Evolutionary conservation across 1,140 invertebrate genomes (phyloP), one percentile per base, ranked within the genome.

Genomic region (Liolophura sinensis): DNA sequence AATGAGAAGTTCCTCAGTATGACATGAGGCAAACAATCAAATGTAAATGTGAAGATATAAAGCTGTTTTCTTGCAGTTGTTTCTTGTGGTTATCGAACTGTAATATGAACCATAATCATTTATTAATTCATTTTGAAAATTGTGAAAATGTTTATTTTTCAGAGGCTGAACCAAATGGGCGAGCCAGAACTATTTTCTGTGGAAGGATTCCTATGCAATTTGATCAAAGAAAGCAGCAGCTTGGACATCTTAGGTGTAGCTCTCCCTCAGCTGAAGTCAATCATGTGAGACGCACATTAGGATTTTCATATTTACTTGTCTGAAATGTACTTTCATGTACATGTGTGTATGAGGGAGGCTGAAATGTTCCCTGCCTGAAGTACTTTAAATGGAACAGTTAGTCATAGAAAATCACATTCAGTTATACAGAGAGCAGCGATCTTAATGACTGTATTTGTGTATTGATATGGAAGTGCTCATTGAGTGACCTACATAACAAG

Each of bases 181-280:
- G 95, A 97, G 83, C 93, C 93, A 22, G 92, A 94, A 14, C 91
- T 95, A 86, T 96, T 98, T 82, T 94, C 93, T 0, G 85, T 96
- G 65, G 93, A 97, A 74, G 89, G 91, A 74, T 84, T 97, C 24
- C 83, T 97, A 7, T 88, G 95, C 58, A 89, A 90, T 56, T 89
- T 96, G 67, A 90, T 91, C 15, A 89, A 88, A 54, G 93, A 95
- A 82, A 77, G 86, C 16, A 86, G 89, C 70, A 88, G 89, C 40
- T 87, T 89, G 18, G 89, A 91, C 25, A 88, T 92, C 46, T 84
- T 95, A 40, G 88, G 88, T 70, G 87, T 81, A 55, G 79, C 83
- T 63, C 71, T 84, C 79, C 84, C 73, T 68, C 82, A 78, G 62
- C 69, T 81, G 20, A 72, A 78, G 25, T 67, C 74, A 67, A 66